Conservation (phyloP, 64 coral and sea anemone genomes). For the Hydrozoanthus tunicans region DNA sequence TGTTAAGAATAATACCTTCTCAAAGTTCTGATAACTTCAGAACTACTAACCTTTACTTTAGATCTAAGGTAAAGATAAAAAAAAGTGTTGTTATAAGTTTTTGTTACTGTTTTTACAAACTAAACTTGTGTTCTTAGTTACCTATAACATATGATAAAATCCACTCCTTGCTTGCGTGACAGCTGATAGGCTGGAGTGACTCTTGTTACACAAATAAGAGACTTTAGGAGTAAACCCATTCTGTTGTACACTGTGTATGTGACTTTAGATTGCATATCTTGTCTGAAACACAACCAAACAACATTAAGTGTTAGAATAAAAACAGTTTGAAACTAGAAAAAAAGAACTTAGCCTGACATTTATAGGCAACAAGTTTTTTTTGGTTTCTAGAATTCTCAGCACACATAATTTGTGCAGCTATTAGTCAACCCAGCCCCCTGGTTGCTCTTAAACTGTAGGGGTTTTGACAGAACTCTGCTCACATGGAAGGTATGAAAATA, state of each 20-base stretch:
- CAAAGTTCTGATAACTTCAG: no score
- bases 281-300: constrained; percentile 42
- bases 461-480: no score
- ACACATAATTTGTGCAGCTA: no score
- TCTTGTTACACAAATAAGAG: constrained; percentile 88
- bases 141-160: constrained; percentile 93
- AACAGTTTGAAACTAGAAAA: neutral
- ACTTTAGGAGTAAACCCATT: constrained; percentile 94
- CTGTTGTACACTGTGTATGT: constrained; percentile 96
- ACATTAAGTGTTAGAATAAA: neutral
- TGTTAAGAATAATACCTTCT: no score
- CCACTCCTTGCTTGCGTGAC: constrained; percentile 81
- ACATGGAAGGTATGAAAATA: no score
- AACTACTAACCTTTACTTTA: no score
- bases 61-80: no score
- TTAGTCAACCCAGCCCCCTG: no score
- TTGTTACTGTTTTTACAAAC: neutral
- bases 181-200: constrained; percentile 93
- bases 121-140: neutral
- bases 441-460: no score
- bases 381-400: no score
- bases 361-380: no score
- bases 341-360: neutral
- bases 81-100: no score
- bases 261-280: constrained; percentile 78